A percentile compares a stretch with the other conserved stretches of the same genome.
Evolutionary conservation across 1,140 invertebrate genomes (phyloP).

Genomic region (Tetraneura akinire): DNA sequence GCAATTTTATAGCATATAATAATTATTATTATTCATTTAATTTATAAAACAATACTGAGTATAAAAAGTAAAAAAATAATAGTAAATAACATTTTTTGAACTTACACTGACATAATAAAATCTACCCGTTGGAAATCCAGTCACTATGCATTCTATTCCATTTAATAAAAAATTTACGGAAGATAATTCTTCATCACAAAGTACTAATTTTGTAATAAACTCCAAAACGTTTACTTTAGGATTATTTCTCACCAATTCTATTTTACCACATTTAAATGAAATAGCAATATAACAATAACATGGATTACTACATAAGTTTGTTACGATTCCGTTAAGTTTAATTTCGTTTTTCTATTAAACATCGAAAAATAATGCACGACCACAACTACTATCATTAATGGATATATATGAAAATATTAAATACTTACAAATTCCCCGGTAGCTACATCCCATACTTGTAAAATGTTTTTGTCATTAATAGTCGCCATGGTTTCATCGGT

Average conservation of each 20-base stretch:
- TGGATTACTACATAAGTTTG: constrained; percentile 27
- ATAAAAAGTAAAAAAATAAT: no score
- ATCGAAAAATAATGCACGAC: neutral
- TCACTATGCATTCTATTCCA: neutral
- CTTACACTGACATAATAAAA: constrained; percentile 31
- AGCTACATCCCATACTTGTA: constrained; percentile 18
- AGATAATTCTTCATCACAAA: constrained; percentile 39
- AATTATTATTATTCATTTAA: neutral
- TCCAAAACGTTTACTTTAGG: neutral
- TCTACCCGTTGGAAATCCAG: constrained; percentile 10
- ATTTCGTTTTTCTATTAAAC: constrained; percentile 13
- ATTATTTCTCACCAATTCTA: constrained; percentile 22
- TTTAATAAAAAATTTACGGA: constrained; percentile 10
- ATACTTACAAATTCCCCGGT: constrained; percentile 30
- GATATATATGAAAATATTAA: neutral
- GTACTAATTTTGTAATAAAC: constrained; percentile 18
- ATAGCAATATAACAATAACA: constrained; percentile 10
- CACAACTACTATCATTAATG: neutral
- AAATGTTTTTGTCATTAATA: neutral
- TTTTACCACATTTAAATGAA: constrained; percentile 32
- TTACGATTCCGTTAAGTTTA: neutral
- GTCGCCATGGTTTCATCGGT: neutral
- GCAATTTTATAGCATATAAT: neutral
- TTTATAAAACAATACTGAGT: no score
- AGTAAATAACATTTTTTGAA: neutral